Evolutionary conservation across 2,113 vertebrate species (phyloP), one percentile per base, ranked within the genome.

Genomic region (Colossoma macropomum): DNA sequence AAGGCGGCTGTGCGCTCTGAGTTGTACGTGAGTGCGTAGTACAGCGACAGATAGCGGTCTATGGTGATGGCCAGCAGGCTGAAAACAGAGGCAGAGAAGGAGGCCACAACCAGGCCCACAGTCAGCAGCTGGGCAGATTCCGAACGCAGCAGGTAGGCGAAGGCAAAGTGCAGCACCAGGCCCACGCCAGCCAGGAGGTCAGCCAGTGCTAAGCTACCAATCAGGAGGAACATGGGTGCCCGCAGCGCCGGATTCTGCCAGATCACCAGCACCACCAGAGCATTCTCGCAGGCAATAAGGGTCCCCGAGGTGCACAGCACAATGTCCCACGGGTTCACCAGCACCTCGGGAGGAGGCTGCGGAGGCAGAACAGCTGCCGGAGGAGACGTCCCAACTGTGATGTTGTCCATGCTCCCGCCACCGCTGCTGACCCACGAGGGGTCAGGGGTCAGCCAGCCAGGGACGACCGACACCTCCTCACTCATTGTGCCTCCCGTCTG

Each of bases 61-160:
- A 99, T 97, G 0, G 98, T 99, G 90, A 99, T 99, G 52, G 98
- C 97, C 94, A 99, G 91, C 94, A 99, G 90, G 93, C 98, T 99
- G 95, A 97, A 97, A 34, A 99, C 96, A 0, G 98, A 99, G 84
- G 98, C 98, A 0, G 97, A 99, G 94, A 99, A 99, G 82, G 98
- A 99, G 86, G 98, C 97, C 84, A 98, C 97, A 85, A 99, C 96
- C 90, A 99, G 94, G 78, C 98, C 98, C 41, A 98, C 93, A 0
- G 97, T 99, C 84, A 97, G 93, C 91, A 99, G 92, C 91, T 97
- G 97, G 48, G 97, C 97, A n/a, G 96, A 95, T 87, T 99, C 97
- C 0, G 98, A 99, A 23, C 91, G 97, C 62, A 99, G 96, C 90
- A 99, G 91, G 92, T 99, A 99, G 91, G 97, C 97, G 88, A 97